These are phyloP conservation scores for Rhopilema esculentum DNA, from an alignment of 30 jellyfish, hydroid and myxozoan species.

Conservation along the genomic window DNA sequence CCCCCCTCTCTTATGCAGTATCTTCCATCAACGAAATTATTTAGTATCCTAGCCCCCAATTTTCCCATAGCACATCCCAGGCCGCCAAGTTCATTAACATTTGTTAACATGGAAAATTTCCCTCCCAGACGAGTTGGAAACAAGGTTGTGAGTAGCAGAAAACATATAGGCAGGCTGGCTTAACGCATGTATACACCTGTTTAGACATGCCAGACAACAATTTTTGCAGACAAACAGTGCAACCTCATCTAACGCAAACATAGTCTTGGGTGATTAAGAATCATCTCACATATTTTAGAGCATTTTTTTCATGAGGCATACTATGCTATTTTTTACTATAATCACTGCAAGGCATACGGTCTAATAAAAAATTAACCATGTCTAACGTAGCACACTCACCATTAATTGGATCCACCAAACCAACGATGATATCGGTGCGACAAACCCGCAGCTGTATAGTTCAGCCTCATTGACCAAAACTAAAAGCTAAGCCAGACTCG, in stretches of 20 bases:
- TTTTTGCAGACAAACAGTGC: no score
- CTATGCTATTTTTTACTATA: neutral
- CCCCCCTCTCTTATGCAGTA: no score
- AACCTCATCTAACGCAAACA: no score
- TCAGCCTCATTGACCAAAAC: neutral
- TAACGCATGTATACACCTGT: no score
- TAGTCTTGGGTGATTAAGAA: neutral
- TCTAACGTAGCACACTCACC: neutral
- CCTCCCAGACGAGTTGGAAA: neutral
- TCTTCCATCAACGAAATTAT: no score
- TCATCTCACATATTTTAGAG: neutral
- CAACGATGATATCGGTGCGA: neutral
- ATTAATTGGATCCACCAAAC: neutral
- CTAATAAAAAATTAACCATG: no score
- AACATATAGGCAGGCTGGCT: no score
- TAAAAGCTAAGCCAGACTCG: neutral
- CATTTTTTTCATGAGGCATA: neutral
- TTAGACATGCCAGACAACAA: no score
- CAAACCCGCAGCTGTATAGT: neutral
- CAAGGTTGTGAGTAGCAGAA: no score
- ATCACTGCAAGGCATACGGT: neutral
- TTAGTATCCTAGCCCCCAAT: no score
- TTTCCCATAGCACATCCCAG: neutral
- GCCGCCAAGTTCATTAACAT: neutral
- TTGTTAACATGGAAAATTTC: neutral